These are phyloP conservation scores for Pristis pectinata DNA, from an alignment of 2,797 vertebrate genomes.

Conservation along the genomic window DNA sequence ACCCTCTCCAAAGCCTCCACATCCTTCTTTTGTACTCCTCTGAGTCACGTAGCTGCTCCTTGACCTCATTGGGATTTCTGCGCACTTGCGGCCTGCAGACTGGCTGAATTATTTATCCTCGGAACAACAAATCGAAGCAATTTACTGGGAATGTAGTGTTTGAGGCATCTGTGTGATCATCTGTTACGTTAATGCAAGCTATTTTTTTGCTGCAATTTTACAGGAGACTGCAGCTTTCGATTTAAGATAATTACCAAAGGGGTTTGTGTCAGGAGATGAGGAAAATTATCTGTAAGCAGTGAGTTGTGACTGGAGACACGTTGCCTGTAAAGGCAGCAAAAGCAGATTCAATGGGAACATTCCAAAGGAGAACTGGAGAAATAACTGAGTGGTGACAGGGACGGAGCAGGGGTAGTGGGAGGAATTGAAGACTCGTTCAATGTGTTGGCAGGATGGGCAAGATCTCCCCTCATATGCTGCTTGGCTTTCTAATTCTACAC, in stretches of 20 bases:
- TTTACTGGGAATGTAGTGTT: no score
- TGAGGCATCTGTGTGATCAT: not conserved
- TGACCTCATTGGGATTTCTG: not conserved
- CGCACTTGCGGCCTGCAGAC: not conserved
- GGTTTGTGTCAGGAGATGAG: not conserved
- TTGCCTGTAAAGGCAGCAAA: not conserved
- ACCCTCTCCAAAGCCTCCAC: no score
- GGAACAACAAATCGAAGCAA: not conserved
- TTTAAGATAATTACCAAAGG: not conserved
- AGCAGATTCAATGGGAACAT: not conserved
- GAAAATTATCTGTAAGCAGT: not conserved
- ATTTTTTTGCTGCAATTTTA: not conserved
- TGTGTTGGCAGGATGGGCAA: not conserved
- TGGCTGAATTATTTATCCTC: not conserved
- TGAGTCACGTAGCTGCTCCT: not conserved
- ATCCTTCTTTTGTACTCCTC: no score
- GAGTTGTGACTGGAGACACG: not conserved
- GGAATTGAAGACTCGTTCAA: not conserved
- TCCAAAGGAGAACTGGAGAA: not conserved
- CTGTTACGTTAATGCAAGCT: no score
- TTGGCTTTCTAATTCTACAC: not conserved
- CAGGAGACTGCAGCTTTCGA: not conserved
- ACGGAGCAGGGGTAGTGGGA: not conserved
- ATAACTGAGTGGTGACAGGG: not conserved
- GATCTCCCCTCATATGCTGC: not conserved